Base-by-base conservation (phyloP, 92 coral and sea anemone genomes). In the Micromussa lordhowensis region DNA sequence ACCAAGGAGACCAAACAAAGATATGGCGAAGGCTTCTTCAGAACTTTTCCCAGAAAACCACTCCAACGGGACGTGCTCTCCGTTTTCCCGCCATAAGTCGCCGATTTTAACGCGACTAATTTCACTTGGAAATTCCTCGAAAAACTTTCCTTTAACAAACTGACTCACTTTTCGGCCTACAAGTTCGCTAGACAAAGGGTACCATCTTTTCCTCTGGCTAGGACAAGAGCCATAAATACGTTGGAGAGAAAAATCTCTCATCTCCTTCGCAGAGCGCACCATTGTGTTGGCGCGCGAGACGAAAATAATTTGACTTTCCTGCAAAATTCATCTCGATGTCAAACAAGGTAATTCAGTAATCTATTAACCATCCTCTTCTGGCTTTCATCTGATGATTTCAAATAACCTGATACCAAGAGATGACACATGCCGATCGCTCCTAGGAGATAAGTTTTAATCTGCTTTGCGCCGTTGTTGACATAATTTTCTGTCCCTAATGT, bases 71-170 rank as follows among this genome's bases (percentile, higher is more conserved):
- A 35, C 83, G 81, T 86, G 82, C 61, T 86, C 82, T 68, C 82
- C 35, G 61, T 76, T 86, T 76, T 86, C 76, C 89, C 83, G 89
- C 83, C 82, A 86, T 64, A 86, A 54, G 77, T 86, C 83, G 51
- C 32, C n/a, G 64, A 89, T 51, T 85, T 61, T 51, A n/a, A 89
- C 85, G 12, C 66, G 80, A 54, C 88, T 55, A 38, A 83, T 77
- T 49, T 89, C 92, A 30, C 81, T 68, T 24, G 66, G 74, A 84
- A 84, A 84, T 29, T 40, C 49, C 75, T 77, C 55, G 63, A 77
- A 86, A 57, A 77, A 86, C 89, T 86, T 76, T 86, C 83, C 78
- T 77, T 86, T 76, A 3, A 76, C 82, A 86, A 86, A 86, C 19
- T 86, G 83, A 86, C 89, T 53, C 22, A 51, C 63, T 31, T 54